These are phyloP conservation scores for Anolis carolinensis DNA, from an alignment of 2,113 vertebrate genomes.

Conservation along the genomic window DNA sequence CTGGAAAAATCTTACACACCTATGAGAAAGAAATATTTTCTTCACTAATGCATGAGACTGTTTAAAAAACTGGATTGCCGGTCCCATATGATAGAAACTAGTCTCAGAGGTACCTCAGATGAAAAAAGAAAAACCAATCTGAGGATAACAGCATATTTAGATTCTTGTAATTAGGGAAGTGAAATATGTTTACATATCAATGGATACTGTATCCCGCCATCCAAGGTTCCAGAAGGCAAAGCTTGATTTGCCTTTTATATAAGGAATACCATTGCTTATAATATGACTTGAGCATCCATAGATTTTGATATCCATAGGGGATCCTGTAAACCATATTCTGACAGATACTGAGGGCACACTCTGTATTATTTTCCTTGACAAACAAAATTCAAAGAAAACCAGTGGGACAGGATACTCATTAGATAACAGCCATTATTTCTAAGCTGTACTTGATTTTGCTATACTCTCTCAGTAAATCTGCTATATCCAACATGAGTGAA, in stretches of 20 bases:
- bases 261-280: too few species aligned
- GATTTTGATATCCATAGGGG: too few species aligned
- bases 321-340: too few species aligned
- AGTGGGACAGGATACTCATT: neutral
- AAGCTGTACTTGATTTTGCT: neutral
- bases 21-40: too few species aligned
- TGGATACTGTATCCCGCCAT: too few species aligned
- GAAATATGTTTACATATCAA: neutral
- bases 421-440: neutral
- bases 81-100: neutral
- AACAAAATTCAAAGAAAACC: neutral
- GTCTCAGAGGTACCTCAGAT: neutral
- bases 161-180: neutral
- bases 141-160: neutral
- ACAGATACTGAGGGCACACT: too few species aligned
- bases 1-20: too few species aligned
- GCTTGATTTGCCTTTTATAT: too few species aligned
- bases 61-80: neutral
- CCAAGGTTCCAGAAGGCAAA: too few species aligned
- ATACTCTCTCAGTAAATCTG: neutral
- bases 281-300: too few species aligned
- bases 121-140: neutral
- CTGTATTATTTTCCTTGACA: neutral
- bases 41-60: too few species aligned
- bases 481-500: neutral